Evolutionary conservation across 2,888 invertebrate species (phyloP).

Genomic region (Mimas tiliae): DNA sequence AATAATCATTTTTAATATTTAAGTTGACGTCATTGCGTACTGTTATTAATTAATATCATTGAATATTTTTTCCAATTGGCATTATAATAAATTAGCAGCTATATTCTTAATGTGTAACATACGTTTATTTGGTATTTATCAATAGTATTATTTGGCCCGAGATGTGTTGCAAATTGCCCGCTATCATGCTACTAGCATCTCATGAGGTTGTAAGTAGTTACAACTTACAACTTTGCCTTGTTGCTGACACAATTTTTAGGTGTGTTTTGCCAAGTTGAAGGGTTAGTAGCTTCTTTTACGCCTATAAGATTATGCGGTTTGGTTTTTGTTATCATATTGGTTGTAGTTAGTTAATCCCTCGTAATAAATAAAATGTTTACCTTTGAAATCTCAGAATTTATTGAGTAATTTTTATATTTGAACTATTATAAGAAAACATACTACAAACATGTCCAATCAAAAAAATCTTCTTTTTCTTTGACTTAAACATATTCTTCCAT

Average conservation of each 20-base stretch:
- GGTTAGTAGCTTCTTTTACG: background rate
- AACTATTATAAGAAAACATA: too few relatives aligned
- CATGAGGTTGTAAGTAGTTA: background rate
- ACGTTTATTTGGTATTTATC: background rate
- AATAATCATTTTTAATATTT: slow-evolving; percentile 9
- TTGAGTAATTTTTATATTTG: too few relatives aligned
- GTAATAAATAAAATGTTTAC: too few relatives aligned
- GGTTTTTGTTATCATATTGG: too few relatives aligned
- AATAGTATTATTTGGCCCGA: background rate
- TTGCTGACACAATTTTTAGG: background rate
- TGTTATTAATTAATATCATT: background rate
- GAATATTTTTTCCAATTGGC: background rate
- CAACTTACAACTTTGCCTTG: background rate
- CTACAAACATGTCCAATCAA: too few relatives aligned
- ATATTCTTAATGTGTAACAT: background rate
- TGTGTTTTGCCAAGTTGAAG: background rate
- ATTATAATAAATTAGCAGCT: background rate
- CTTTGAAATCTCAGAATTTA: too few relatives aligned
- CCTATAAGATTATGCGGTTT: too few relatives aligned
- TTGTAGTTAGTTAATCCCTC: too few relatives aligned
- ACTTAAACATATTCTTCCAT: too few relatives aligned
- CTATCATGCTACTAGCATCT: slow-evolving; percentile 29
- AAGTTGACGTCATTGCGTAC: slow-evolving; percentile 16
- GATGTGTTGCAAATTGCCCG: slow-evolving; percentile 24
- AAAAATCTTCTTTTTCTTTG: too few relatives aligned